A percentile compares a stretch with the other conserved stretches of the same genome.
Evolutionary conservation across 2,888 invertebrate genomes (phyloP).

Genomic region (Trypoxylon attenuatum): DNA sequence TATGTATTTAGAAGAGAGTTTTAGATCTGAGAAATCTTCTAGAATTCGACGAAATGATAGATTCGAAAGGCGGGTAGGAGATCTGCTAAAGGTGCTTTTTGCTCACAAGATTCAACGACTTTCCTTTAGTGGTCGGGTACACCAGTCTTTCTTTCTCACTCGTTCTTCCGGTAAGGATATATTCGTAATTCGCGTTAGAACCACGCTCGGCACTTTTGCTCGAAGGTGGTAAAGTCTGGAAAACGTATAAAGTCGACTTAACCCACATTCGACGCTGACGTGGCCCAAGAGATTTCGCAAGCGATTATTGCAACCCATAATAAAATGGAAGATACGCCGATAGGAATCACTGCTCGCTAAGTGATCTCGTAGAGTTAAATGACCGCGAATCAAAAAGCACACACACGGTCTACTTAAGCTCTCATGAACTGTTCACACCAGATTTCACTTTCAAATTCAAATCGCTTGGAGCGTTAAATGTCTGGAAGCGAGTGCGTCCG

Average conservation of each 20-base stretch:
- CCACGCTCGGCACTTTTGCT: neutral
- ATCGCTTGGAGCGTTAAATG: too few relatives aligned
- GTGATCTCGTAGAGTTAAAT: too few relatives aligned
- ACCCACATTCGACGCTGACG: slow-evolving; percentile 22
- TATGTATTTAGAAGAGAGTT: neutral
- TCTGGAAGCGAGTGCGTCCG: too few relatives aligned
- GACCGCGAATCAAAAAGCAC: too few relatives aligned
- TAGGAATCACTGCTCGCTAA: too few relatives aligned
- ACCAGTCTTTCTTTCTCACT: neutral
- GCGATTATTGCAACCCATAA: neutral
- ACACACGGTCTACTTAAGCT: too few relatives aligned
- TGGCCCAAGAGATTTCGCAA: slow-evolving; percentile 18
- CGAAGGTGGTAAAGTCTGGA: neutral
- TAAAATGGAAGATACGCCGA: neutral
- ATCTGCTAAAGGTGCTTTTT: neutral
- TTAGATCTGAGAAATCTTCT: too few relatives aligned
- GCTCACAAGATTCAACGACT: neutral
- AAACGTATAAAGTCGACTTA: slow-evolving; percentile 11
- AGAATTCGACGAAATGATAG: neutral
- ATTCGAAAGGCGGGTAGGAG: neutral
- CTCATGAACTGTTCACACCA: too few relatives aligned
- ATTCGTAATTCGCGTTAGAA: neutral
- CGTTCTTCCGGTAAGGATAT: neutral
- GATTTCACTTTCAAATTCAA: too few relatives aligned
- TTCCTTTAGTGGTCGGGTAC: neutral